Conservation (phyloP, 2,113 vertebrate species). For the Paramormyrops kingsleyae region DNA sequence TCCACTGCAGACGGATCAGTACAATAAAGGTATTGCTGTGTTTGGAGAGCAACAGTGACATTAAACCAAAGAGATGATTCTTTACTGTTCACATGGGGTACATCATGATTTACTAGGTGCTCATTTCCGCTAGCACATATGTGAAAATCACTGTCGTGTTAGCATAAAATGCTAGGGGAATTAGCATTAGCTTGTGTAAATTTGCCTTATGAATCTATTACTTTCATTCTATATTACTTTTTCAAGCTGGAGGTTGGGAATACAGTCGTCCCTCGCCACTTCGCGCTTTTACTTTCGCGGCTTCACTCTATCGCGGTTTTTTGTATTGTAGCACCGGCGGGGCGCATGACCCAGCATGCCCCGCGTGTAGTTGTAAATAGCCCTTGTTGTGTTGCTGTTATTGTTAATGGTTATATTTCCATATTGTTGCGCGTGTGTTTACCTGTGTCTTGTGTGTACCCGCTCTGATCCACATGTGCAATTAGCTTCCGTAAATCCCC, state of each 20-base stretch:
- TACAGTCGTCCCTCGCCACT: neutral
- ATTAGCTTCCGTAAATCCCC: no score
- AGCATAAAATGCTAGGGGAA: neutral
- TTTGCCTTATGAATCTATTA: neutral
- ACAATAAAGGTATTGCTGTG: neutral
- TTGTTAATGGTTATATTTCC: no score
- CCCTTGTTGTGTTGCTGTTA: no score
- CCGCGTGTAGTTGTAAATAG: no score
- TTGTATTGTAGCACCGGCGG: no score
- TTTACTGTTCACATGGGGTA: neutral
- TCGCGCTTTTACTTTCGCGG: no score
- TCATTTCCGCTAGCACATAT: neutral
- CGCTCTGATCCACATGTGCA: no score
- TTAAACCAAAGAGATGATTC: neutral
- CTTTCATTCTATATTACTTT: neutral
- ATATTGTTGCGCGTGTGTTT: no score
- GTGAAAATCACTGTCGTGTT: neutral
- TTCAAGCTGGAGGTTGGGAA: neutral
- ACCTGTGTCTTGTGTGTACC: no score
- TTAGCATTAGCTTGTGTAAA: neutral
- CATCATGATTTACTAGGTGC: neutral
- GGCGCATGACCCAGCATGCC: no score
- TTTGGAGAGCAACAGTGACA: neutral
- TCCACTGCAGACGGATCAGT: neutral
- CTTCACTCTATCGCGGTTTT: no score